phyloP scores from a whole-genome alignment of 2,888 invertebrate species.

The Nephrocerus scutellatus region DNA sequence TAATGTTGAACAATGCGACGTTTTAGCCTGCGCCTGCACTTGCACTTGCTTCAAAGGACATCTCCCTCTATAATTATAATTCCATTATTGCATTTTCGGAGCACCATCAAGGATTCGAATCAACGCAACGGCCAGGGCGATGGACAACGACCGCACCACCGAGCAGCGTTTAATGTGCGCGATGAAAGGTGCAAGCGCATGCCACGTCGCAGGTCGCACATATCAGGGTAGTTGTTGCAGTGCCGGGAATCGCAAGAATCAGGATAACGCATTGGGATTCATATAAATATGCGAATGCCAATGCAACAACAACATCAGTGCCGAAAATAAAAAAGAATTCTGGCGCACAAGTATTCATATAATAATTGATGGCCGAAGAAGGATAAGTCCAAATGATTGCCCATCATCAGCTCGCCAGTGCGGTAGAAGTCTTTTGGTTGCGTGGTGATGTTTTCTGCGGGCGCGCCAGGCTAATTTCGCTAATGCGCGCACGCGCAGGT shows the following conservation, averaged over 20 bases:
- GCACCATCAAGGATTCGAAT: slow-evolving; percentile 6
- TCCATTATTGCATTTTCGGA: slow-evolving; percentile 35
- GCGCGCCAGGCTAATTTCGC: slow-evolving; percentile 11
- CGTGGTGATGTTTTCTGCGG: not conserved
- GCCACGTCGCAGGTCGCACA: not conserved
- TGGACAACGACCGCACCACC: slow-evolving; percentile 11
- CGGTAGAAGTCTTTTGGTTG: not conserved
- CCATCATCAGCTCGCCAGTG: slow-evolving; percentile 2
- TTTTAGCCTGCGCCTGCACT: slow-evolving; percentile 38
- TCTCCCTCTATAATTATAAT: slow-evolving; percentile 42
- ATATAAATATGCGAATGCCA: slow-evolving; percentile 17
- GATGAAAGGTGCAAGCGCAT: slow-evolving; percentile 30
- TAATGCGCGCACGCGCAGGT: slow-evolving; percentile 26
- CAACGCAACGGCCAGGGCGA: not conserved
- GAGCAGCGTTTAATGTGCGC: slow-evolving; percentile 27
- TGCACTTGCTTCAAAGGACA: slow-evolving; percentile 21
- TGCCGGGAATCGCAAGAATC: slow-evolving; percentile 17
- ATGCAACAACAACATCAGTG: not conserved
- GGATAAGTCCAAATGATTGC: slow-evolving; percentile 27
- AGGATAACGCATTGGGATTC: slow-evolving; percentile 17
- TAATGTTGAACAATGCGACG: slow-evolving; percentile 31
- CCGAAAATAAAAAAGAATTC: slow-evolving; percentile 5
- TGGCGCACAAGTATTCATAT: slow-evolving; percentile 31
- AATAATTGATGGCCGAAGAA: slow-evolving; percentile 28
- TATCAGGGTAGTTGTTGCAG: slow-evolving; percentile 2